Conservation (phyloP, 2,797 vertebrate species). For the Rhynchotus rufescens region DNA sequence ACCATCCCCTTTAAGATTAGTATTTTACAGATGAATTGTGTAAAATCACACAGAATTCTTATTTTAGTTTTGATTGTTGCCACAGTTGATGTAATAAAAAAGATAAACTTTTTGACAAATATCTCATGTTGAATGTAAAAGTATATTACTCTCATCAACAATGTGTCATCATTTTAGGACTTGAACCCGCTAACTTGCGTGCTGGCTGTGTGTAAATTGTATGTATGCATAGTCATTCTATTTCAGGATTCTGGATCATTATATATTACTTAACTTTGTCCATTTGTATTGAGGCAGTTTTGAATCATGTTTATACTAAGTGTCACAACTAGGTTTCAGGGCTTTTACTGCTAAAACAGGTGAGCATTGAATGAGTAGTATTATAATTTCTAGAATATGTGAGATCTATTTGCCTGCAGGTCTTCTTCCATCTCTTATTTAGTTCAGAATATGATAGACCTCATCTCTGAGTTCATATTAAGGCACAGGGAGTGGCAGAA, state of each 20-base stretch:
- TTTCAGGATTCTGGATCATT: not conserved
- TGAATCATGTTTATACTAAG: not conserved
- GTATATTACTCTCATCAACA: not conserved
- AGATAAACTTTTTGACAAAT: accelerated
- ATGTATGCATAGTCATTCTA: not conserved
- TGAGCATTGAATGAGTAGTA: not conserved
- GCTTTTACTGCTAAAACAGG: not conserved
- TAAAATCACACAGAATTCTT: not conserved
- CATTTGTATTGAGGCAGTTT: not conserved
- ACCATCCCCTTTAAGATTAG: not conserved
- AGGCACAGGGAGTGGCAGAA: not conserved
- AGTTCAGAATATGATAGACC: not conserved
- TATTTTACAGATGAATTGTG: not conserved
- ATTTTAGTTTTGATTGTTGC: not conserved
- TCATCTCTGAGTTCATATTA: not conserved
- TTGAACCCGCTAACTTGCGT: not conserved
- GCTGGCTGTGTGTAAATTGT: not conserved
- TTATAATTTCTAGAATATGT: not conserved
- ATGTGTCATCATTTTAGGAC: not conserved
- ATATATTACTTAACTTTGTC: not conserved
- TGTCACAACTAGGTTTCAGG: not conserved
- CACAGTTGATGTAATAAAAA: not conserved
- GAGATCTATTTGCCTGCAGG: not conserved
- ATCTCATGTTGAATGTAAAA: not conserved
- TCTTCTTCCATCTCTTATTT: not conserved